Base-by-base conservation (phyloP, 2,888 invertebrate genomes). In the Drosophila barbarae region DNA sequence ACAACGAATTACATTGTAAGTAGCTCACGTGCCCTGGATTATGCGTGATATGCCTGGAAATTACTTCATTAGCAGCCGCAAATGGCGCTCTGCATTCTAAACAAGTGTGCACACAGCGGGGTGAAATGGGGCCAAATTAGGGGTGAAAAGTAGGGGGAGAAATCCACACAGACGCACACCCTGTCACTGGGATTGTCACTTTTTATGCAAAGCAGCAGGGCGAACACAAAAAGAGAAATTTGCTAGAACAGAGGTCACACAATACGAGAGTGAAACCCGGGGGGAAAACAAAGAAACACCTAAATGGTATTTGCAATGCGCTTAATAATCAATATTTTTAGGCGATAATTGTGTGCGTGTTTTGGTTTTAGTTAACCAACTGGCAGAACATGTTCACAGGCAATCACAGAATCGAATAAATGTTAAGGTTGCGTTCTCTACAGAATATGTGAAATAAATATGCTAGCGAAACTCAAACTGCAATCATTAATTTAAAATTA, bases 21-120 rank as follows among this genome's bases (percentile, higher is more conserved):
- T 82, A 82, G 86, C 82, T 82, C 82, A 82, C 82, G 82, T 82
- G 86, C 86, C 77, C 71, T 73, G 84, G 82, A 82, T 82, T 82
- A 82, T 82, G 84, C 82, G 82, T 82, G 82, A 82, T 82, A 85
- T 86, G 82, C 86, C 84, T 82, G 69, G 73, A 82, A 82, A 82
- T 82, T 79, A 85, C 82, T 82, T 82, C 86, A 82, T 82, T 85
- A 82, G 83, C 84, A 84, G 86, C 84, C 82, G 51, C 84, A 85
- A 82, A 82, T 74, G 54, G 68, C 72, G 81, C 47, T 56, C 82
- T 85, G 81, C 85, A 81, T 81, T 85, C 66, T 84, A 81, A 81
- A 78, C 76, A 79, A 74, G 52, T 68, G 59, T 59, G 57, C 39
- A 56, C 51, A 68, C 21, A 56, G 13, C 26, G 18, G 54, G 13